Conservation (phyloP, 1,140 invertebrate genomes). For the Episyrphus balteatus region DNA sequence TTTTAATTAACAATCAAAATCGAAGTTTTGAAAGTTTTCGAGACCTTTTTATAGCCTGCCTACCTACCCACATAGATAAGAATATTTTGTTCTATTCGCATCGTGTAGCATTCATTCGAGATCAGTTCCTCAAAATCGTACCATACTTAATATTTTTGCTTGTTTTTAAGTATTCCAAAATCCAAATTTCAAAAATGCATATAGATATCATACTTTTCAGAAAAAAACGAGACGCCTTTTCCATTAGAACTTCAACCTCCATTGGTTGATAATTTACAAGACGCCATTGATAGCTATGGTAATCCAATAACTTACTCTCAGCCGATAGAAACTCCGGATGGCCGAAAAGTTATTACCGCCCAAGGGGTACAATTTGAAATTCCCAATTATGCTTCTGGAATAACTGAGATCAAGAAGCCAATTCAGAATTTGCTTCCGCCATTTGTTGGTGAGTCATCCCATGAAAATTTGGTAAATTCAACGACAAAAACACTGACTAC, state of each 20-base stretch:
- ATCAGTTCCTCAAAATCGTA: too few species aligned
- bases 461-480: slow-evolving; percentile 3
- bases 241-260: slow-evolving; percentile 31
- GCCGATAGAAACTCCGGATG: slow-evolving; percentile 32
- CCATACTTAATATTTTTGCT: too few species aligned
- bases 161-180: too few species aligned
- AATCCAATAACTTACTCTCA: slow-evolving; percentile 25
- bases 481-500: neutral
- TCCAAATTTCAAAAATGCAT: too few species aligned
- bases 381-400: slow-evolving; percentile 33
- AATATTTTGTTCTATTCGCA: too few species aligned
- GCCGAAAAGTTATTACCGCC: slow-evolving; percentile 30
- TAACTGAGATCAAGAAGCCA: slow-evolving; percentile 31
- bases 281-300: slow-evolving; percentile 29
- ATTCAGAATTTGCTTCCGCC: slow-evolving; percentile 31
- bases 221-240: slow-evolving; percentile 29
- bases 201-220: slow-evolving; percentile 20
- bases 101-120: too few species aligned
- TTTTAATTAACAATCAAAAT: too few species aligned
- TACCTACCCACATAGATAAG: too few species aligned
- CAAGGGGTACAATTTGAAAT: slow-evolving; percentile 35
- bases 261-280: slow-evolving; percentile 12
- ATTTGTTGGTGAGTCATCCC: slow-evolving; percentile 31
- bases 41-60: too few species aligned
- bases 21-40: too few species aligned